Evolutionary conservation across 1,140 invertebrate genomes (phyloP).

Genomic region (Heliconius hewitsoni): DNA sequence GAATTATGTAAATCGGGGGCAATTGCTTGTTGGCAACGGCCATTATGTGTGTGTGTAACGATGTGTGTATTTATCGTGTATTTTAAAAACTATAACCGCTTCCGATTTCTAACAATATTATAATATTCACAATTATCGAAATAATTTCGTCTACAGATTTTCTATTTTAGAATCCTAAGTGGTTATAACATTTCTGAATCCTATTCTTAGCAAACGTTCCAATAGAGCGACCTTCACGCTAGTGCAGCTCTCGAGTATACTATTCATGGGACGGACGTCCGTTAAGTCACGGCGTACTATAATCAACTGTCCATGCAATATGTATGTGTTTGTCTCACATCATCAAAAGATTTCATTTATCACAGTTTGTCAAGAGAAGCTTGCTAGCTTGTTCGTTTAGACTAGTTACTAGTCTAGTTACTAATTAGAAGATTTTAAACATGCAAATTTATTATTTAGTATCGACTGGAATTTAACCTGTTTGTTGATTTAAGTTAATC

Average conservation of each 20-base stretch:
- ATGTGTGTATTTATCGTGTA: no score
- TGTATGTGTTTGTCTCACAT: not conserved
- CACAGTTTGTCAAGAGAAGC: not conserved
- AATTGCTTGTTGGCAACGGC: no score
- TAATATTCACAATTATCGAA: not conserved
- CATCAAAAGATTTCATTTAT: conserved; percentile 18
- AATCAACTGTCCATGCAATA: conserved; percentile 13
- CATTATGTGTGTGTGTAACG: no score
- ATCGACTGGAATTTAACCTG: not conserved
- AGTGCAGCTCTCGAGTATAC: not conserved
- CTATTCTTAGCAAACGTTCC: conserved; percentile 10
- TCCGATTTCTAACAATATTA: no score
- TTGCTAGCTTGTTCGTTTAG: not conserved
- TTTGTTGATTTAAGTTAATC: not conserved
- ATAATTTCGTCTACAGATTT: not conserved
- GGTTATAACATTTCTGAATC: not conserved
- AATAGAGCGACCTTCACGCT: conserved; percentile 3
- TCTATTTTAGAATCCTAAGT: conserved; percentile 8
- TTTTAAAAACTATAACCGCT: no score
- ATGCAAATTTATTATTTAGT: not conserved
- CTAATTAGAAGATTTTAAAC: not conserved
- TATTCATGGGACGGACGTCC: conserved; percentile 17
- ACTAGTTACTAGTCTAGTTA: not conserved
- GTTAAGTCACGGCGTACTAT: not conserved
- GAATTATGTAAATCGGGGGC: no score